Percentiles rank a stretch among this genome's conserved stretches.
Evolutionary conservation across 2,888 invertebrate genomes (phyloP).

Genomic region (Syrista parreyssii): DNA sequence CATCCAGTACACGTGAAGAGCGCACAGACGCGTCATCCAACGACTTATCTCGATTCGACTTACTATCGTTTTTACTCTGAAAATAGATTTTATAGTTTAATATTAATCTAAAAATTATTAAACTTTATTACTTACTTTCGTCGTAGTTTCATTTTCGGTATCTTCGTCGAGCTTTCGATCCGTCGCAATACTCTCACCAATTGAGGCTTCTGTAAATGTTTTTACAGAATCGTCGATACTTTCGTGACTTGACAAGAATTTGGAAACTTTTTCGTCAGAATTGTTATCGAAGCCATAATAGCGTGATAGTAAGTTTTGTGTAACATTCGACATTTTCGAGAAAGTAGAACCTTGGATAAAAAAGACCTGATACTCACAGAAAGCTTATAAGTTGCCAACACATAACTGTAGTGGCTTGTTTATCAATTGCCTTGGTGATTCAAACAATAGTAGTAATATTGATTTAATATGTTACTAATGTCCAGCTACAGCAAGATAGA

Average conservation of each 20-base stretch:
- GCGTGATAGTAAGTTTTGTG: slow-evolving; percentile 35
- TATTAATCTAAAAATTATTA: neutral
- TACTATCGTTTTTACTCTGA: neutral
- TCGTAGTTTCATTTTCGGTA: slow-evolving; percentile 23
- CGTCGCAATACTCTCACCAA: neutral
- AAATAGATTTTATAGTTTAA: neutral
- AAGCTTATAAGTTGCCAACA: neutral
- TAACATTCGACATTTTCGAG: slow-evolving; percentile 37
- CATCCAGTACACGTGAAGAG: slow-evolving; percentile 28
- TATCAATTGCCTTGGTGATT: neutral
- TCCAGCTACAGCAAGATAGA: neutral
- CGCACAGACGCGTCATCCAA: slow-evolving; percentile 14
- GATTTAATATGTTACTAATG: neutral
- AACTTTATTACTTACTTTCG: neutral
- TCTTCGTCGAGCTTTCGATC: neutral
- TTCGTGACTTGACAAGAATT: slow-evolving; percentile 34
- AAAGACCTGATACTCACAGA: neutral
- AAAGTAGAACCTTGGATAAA: neutral
- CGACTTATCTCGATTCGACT: slow-evolving; percentile 13
- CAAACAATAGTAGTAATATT: neutral
- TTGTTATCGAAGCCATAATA: slow-evolving; percentile 44
- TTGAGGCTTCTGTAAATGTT: neutral
- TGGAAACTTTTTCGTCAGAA: slow-evolving; percentile 12
- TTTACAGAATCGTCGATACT: slow-evolving; percentile 21
- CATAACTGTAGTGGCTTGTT: neutral